Evolutionary conservation across 2,888 invertebrate genomes (phyloP).

Genomic region (Drosophila nigricruria): DNA sequence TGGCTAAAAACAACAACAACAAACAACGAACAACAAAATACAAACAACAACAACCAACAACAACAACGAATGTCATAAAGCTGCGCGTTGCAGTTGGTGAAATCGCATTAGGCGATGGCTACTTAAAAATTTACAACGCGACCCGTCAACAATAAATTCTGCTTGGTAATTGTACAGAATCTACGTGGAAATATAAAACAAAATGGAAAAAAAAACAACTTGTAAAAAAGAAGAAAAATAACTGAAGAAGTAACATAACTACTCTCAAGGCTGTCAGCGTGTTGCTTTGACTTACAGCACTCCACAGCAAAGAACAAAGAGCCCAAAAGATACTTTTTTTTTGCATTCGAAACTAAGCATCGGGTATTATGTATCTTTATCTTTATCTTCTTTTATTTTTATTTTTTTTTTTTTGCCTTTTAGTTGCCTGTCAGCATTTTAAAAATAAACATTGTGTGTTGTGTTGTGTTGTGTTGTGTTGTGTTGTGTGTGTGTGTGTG

Average conservation of each 20-base stretch:
- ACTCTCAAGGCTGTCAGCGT: conserved; percentile 41
- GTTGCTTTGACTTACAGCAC: conserved; percentile 27
- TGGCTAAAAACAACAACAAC: conserved; percentile 25
- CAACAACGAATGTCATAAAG: conserved; percentile 68
- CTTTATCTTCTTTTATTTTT: conserved; percentile 4
- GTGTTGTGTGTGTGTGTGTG: conserved; percentile 9
- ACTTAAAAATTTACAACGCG: conserved; percentile 75
- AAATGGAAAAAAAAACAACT: conserved; percentile 1
- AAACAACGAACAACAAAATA: conserved; percentile 15
- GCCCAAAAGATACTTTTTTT: conserved; percentile 32
- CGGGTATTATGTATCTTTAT: conserved; percentile 21
- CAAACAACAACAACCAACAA: conserved; percentile 24
- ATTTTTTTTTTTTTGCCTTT: conserved; percentile 5
- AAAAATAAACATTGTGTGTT: conserved; percentile 59
- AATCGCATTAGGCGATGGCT: conserved; percentile 72
- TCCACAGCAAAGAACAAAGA: conserved; percentile 20
- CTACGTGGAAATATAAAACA: conserved; percentile 31
- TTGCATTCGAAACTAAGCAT: conserved; percentile 41
- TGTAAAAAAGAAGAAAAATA: conserved; percentile 3
- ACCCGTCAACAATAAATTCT: conserved; percentile 62
- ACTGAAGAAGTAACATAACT: conserved; percentile 19
- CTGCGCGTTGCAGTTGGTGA: conserved; percentile 37
- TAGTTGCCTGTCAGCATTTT: conserved; percentile 56
- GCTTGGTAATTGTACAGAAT: conserved; percentile 63
- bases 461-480: conserved; percentile 26